Evolutionary conservation across 30 jellyfish, hydroid and myxozoan species (phyloP).

Genomic region (Turritopsis dohrnii): DNA sequence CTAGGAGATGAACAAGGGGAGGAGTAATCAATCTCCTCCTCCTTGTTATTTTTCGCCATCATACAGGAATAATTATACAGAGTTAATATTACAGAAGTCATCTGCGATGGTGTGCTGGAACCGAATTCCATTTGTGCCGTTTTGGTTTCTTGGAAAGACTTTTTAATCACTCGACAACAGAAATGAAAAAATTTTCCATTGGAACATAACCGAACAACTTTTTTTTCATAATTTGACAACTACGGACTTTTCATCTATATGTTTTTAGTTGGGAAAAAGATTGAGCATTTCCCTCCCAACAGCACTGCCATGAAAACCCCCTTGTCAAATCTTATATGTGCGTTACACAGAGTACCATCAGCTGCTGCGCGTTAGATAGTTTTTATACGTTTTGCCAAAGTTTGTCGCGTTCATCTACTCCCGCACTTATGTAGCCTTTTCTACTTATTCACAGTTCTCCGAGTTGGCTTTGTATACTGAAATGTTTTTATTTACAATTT

Average conservation of each 20-base stretch:
- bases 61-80: neutral
- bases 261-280: neutral
- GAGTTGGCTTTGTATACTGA: too few species aligned
- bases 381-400: too few species aligned
- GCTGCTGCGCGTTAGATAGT: too few species aligned
- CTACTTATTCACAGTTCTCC: too few species aligned
- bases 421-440: too few species aligned
- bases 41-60: neutral
- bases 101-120: neutral
- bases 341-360: too few species aligned
- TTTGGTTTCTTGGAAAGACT: neutral
- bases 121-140: neutral
- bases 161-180: neutral
- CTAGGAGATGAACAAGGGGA: conserved; percentile 9
- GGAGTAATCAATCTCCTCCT: conserved; percentile 1
- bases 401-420: too few species aligned
- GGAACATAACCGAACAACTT: neutral
- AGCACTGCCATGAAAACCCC: too few species aligned
- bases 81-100: neutral
- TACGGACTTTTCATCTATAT: neutral
- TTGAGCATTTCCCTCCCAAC: neutral
- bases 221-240: neutral
- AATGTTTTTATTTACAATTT: neutral
- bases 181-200: neutral
- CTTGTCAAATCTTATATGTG: too few species aligned